Conservation (phyloP, 2,888 invertebrate genomes). For the Diarsia dahlii region DNA sequence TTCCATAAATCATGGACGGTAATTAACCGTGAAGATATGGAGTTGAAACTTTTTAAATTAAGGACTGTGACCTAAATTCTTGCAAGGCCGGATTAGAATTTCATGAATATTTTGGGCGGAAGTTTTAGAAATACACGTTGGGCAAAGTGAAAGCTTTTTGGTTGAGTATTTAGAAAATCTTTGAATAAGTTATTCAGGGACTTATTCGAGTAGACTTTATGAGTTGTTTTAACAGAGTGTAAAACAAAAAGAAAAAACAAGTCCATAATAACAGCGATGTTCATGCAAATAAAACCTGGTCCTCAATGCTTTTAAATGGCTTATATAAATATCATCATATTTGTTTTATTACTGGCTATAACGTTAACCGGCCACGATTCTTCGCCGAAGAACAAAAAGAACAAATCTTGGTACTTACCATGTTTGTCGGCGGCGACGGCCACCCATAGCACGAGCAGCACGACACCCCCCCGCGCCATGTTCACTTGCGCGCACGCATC, state of each 20-base stretch:
- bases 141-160: slow-evolving; percentile 43
- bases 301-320: slow-evolving; percentile 49
- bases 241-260: slow-evolving; percentile 21
- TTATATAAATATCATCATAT: slow-evolving; percentile 54
- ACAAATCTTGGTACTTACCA: slow-evolving; percentile 78
- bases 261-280: slow-evolving; percentile 34
- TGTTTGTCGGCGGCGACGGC: slow-evolving; percentile 85
- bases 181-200: slow-evolving; percentile 28
- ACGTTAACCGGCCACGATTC: slow-evolving; percentile 46
- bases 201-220: slow-evolving; percentile 11
- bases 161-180: slow-evolving; percentile 30
- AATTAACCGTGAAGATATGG: slow-evolving; percentile 69
- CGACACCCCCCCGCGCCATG: slow-evolving; percentile 86
- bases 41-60: slow-evolving; percentile 66
- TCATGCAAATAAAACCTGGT: slow-evolving; percentile 48
- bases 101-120: slow-evolving; percentile 57
- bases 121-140: slow-evolving; percentile 45
- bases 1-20: slow-evolving; percentile 67
- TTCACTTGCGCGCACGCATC: slow-evolving; percentile 86
- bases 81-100: slow-evolving; percentile 50
- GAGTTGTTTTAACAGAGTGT: slow-evolving; percentile 21
- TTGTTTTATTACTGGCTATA: slow-evolving; percentile 54
- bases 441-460: slow-evolving; percentile 88
- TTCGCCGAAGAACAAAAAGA: slow-evolving; percentile 59
- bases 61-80: slow-evolving; percentile 57